Conservation (phyloP, 1,140 invertebrate genomes). For the Ceratosolen fusciceps region DNA sequence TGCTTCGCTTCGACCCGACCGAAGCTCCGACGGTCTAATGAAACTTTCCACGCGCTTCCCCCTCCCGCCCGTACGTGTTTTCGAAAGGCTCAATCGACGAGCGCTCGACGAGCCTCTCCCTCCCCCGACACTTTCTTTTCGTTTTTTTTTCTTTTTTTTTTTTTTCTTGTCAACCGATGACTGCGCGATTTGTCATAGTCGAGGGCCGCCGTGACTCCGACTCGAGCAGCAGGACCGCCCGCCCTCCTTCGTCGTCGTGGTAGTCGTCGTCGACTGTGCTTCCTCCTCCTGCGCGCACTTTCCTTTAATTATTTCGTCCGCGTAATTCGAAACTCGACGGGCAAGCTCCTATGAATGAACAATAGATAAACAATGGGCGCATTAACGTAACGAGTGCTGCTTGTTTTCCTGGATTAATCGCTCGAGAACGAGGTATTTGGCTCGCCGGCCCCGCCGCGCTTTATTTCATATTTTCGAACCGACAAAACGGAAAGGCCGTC, state of each 20-base stretch:
- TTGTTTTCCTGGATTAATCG: background rate
- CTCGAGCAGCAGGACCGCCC: background rate
- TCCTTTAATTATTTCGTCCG: background rate
- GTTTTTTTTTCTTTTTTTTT: too few relatives aligned
- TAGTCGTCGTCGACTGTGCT: background rate
- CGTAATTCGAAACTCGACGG: conserved; percentile 1
- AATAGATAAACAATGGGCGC: background rate
- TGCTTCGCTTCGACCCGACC: background rate
- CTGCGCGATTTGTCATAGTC: background rate
- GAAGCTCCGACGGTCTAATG: background rate
- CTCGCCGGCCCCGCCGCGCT: background rate
- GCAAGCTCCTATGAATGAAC: background rate
- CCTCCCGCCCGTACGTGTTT: background rate
- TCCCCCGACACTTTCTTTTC: background rate
- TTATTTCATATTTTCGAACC: background rate
- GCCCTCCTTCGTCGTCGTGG: background rate
- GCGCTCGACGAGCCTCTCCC: background rate
- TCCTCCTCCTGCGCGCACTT: background rate
- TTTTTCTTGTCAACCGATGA: background rate
- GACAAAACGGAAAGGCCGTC: too few relatives aligned
- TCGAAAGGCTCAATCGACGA: background rate
- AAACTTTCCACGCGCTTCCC: background rate
- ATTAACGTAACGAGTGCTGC: background rate
- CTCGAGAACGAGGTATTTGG: background rate
- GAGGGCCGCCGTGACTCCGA: too few relatives aligned